Evolutionary conservation across 2,797 vertebrate genomes (phyloP).

Genomic region (Podarcis siculus): DNA sequence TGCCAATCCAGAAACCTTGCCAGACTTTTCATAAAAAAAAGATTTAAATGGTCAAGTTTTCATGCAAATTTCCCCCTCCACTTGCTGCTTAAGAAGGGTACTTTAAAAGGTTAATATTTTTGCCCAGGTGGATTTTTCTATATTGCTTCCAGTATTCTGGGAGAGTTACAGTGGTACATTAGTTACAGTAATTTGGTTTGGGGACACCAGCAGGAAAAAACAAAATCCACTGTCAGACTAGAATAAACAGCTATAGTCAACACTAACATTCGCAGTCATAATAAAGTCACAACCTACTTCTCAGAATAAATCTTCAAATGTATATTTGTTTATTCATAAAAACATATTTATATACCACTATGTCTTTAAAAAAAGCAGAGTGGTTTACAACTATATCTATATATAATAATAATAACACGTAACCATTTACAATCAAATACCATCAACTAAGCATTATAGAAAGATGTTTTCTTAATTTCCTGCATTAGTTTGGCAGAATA

Average conservation of each 20-base stretch:
- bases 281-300: slow-evolving; percentile 64
- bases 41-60: slow-evolving; percentile 59
- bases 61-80: slow-evolving; percentile 49
- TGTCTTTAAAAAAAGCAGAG: too few species aligned
- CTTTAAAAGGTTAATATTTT: slow-evolving; percentile 74
- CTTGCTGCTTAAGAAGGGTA: slow-evolving; percentile 65
- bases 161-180: slow-evolving; percentile 68
- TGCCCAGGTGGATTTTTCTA: slow-evolving; percentile 67
- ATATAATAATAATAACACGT: too few species aligned
- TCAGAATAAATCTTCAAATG: slow-evolving; percentile 55
- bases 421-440: too few species aligned
- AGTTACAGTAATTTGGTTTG: slow-evolving; percentile 72
- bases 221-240: slow-evolving; percentile 68
- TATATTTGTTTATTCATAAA: too few species aligned
- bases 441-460: too few species aligned
- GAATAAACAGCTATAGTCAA: slow-evolving; percentile 58
- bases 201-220: slow-evolving; percentile 68
- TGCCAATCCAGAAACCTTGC: slow-evolving; percentile 47
- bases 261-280: slow-evolving; percentile 58
- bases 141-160: slow-evolving; percentile 63
- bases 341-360: too few species aligned
- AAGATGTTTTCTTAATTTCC: too few species aligned
- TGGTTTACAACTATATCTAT: too few species aligned
- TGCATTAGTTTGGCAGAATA: too few species aligned
- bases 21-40: slow-evolving; percentile 61